Conservation (phyloP, 2,888 invertebrate species). For the Drosophila fungiperda region DNA sequence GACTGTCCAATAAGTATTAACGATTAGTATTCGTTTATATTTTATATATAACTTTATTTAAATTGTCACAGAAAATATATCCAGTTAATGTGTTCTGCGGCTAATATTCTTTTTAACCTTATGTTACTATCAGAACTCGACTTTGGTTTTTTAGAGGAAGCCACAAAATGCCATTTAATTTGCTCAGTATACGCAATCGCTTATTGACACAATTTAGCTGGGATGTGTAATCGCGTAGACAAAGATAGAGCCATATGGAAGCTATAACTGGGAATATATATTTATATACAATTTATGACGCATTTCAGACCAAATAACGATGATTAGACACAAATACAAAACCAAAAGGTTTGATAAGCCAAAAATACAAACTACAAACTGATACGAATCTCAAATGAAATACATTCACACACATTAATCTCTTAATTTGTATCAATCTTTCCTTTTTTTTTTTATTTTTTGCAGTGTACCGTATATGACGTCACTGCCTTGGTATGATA, state of each 20-base stretch:
- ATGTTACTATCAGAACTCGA: neutral
- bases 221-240: slow-evolving; percentile 18
- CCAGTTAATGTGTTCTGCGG: too few species aligned
- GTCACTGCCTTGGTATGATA: slow-evolving; percentile 94
- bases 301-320: slow-evolving; percentile 41
- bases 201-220: slow-evolving; percentile 20
- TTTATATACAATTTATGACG: slow-evolving; percentile 67
- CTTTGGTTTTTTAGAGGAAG: neutral
- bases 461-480: slow-evolving; percentile 87
- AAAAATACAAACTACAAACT: slow-evolving; percentile 17
- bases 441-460: slow-evolving; percentile 25
- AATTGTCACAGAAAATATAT: too few species aligned
- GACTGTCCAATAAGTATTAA: neutral
- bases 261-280: slow-evolving; percentile 42
- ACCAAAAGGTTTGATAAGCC: slow-evolving; percentile 40
- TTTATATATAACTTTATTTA: too few species aligned
- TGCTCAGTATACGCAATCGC: neutral
- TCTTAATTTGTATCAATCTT: slow-evolving; percentile 18
- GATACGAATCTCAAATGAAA: slow-evolving; percentile 20
- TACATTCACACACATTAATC: slow-evolving; percentile 2
- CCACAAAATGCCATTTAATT: neutral
- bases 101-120: neutral
- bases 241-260: neutral
- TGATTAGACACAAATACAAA: slow-evolving; percentile 21
- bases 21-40: too few species aligned